Percentiles rank a stretch among this genome's conserved stretches.
These are phyloP conservation scores for Blennius ocellaris DNA, from an alignment of 2,113 vertebrate genomes.

Conservation along the genomic window DNA sequence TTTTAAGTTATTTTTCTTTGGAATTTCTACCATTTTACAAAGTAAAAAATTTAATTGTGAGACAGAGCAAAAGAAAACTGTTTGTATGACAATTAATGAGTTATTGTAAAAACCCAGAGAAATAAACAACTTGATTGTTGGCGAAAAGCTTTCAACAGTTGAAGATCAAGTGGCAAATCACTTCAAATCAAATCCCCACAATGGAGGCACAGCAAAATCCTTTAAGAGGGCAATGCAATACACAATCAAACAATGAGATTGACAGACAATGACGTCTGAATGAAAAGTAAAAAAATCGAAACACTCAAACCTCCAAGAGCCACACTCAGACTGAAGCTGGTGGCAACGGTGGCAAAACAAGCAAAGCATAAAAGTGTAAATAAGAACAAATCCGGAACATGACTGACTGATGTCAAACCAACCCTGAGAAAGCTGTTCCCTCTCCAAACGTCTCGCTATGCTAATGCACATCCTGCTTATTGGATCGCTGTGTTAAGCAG, in stretches of 20 bases:
- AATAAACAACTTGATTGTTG: neutral
- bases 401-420: conserved; percentile 12
- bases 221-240: conserved; percentile 16
- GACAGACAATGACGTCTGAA: too few relatives aligned
- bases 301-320: conserved; percentile 23
- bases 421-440: conserved; percentile 2
- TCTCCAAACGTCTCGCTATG: conserved; percentile 22
- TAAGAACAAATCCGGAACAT: conserved; percentile 35
- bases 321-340: conserved; percentile 22
- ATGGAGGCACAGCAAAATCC: conserved; percentile 5
- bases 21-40: too few relatives aligned
- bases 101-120: too few relatives aligned
- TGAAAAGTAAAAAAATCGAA: conserved; percentile 27
- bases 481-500: conserved; percentile 43
- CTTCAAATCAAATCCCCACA: conserved; percentile 30
- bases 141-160: conserved; percentile 15
- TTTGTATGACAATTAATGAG: too few relatives aligned
- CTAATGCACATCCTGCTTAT: conserved; percentile 46
- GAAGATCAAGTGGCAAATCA: conserved; percentile 12
- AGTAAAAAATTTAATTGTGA: too few relatives aligned
- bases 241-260: conserved; percentile 18
- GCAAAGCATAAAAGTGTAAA: conserved; percentile 25
- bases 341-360: conserved; percentile 2
- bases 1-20: too few relatives aligned
- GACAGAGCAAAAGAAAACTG: too few relatives aligned